These are phyloP conservation scores for Gasterosteus aculeatus DNA, from an alignment of 2,113 vertebrate species.

Conservation along the genomic window DNA sequence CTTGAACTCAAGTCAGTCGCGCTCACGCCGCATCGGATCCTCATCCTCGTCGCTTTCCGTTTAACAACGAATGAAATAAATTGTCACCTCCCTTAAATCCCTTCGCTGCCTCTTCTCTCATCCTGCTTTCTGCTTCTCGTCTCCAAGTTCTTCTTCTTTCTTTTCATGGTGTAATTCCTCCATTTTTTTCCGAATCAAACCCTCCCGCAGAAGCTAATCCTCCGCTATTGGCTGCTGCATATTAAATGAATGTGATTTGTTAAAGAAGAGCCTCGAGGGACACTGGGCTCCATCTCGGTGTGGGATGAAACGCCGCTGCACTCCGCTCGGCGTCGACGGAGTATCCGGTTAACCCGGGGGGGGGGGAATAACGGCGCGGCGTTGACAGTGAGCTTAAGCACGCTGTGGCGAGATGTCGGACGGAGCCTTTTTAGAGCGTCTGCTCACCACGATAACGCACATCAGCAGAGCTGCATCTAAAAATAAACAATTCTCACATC, in stretches of 20 bases:
- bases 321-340: conserved; percentile 48
- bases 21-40: conserved; percentile 18
- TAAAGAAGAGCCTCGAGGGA: conserved; percentile 60
- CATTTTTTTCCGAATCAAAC: conserved; percentile 65
- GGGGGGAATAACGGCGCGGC: conserved; percentile 40
- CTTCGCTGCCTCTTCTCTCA: conserved; percentile 23
- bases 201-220: conserved; percentile 54
- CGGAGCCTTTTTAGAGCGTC: conserved; percentile 4
- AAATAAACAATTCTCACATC: not conserved
- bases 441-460: too few species aligned
- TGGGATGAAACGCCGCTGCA: conserved; percentile 42
- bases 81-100: conserved; percentile 36
- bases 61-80: conserved; percentile 21
- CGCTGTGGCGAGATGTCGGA: conserved; percentile 16
- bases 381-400: conserved; percentile 59
- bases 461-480: not conserved
- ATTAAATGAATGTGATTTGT: conserved; percentile 71
- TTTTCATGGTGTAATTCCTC: conserved; percentile 56
- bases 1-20: conserved; percentile 54
- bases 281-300: conserved; percentile 39
- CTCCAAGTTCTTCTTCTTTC: conserved; percentile 42
- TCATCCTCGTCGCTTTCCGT: conserved; percentile 16
- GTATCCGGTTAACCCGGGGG: conserved; percentile 40
- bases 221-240: conserved; percentile 53
- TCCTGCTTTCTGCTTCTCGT: conserved; percentile 23